phyloP scores from a whole-genome alignment of 1,140 invertebrate species.

The Drosophila eugracilis region DNA sequence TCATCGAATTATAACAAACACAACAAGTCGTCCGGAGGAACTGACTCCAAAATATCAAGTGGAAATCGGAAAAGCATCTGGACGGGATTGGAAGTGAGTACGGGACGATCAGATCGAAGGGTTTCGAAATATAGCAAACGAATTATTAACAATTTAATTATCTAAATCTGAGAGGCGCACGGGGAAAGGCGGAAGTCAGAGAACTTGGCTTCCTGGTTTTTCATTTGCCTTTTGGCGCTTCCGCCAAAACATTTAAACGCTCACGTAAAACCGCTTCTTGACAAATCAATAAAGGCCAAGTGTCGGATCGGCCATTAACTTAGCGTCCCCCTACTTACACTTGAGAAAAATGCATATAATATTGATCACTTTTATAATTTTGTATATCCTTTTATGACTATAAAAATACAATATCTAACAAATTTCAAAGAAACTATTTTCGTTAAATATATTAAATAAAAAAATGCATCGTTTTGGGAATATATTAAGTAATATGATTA shows the following conservation, averaged over 20 bases:
- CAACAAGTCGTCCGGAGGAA: conserved; percentile 30
- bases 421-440: no score
- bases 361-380: background rate
- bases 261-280: conserved; percentile 55
- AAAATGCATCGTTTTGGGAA: no score
- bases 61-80: conserved; percentile 13
- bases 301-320: conserved; percentile 29
- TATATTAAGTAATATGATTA: no score
- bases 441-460: no score
- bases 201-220: conserved; percentile 62
- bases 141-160: no score
- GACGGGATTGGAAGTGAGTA: conserved; percentile 62
- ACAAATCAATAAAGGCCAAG: conserved; percentile 72
- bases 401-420: no score
- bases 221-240: conserved; percentile 51
- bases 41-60: conserved; percentile 9
- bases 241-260: conserved; percentile 42
- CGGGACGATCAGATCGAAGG: background rate
- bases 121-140: no score
- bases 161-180: no score
- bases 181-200: conserved; percentile 68
- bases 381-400: background rate
- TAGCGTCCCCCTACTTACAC: conserved; percentile 6
- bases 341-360: background rate
- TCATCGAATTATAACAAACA: conserved; percentile 6